Evolutionary conservation across 2,797 vertebrate species (phyloP).

Genomic region (Peromyscus aztecus): DNA sequence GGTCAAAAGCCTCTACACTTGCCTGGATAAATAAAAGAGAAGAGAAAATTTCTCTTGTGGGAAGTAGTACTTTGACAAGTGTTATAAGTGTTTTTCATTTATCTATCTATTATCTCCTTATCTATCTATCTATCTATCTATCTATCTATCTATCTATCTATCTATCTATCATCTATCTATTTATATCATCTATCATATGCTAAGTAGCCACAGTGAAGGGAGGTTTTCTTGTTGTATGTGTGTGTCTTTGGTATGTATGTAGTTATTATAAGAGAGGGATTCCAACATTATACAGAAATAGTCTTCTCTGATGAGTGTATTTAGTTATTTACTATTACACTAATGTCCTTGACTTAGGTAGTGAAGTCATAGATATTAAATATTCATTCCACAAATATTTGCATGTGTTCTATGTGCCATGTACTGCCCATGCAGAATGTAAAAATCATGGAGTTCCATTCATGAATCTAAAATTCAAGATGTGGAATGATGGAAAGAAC

Average conservation of each 20-base stretch:
- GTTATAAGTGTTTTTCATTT: constrained; percentile 83
- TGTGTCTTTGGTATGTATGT: not conserved
- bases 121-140: constrained; percentile 78
- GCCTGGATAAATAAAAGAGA: constrained; percentile 90
- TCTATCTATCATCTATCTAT: too few relatives aligned
- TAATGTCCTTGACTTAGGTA: not conserved
- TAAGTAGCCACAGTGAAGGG: constrained; percentile 60
- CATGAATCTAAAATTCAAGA: not conserved
- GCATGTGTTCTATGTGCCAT: not conserved
- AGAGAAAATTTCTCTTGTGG: constrained; percentile 87
- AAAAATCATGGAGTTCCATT: not conserved
- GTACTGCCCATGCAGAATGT: not conserved
- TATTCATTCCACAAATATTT: not conserved
- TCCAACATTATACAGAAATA: not conserved
- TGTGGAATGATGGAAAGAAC: not conserved
- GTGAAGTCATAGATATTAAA: not conserved
- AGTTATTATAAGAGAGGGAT: not conserved
- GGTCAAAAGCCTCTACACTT: constrained; percentile 90
- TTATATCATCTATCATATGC: constrained; percentile 72
- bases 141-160: too few relatives aligned
- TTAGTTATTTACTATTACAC: not conserved
- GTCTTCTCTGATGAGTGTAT: constrained; percentile 5
- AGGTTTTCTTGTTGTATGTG: not conserved
- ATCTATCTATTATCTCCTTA: constrained; percentile 38
- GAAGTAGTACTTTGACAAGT: constrained; percentile 84